These are phyloP conservation scores for Sitodiplosis mosellana DNA, from an alignment of 1,140 invertebrate genomes.

Conservation along the genomic window DNA sequence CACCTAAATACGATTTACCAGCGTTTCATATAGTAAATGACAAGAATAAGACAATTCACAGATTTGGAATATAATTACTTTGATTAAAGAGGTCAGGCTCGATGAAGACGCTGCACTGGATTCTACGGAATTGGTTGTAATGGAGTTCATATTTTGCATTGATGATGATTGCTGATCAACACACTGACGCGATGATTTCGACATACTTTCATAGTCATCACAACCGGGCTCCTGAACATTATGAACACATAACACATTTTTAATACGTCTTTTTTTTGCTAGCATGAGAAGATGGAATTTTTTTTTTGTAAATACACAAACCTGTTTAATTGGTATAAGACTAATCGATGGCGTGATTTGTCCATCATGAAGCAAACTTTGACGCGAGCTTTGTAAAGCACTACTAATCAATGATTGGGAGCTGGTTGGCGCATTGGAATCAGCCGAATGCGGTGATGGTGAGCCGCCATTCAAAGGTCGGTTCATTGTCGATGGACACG, in stretches of 20 bases:
- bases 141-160: not conserved
- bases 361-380: slow-evolving; percentile 17
- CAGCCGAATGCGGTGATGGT: slow-evolving; percentile 57
- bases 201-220: slow-evolving; percentile 12
- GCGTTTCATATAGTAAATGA: not conserved
- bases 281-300: not conserved
- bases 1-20: slow-evolving; percentile 37
- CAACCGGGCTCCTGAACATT: slow-evolving; percentile 22
- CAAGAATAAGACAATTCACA: not conserved
- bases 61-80: slow-evolving; percentile 12
- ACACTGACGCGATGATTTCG: not conserved
- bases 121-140: not conserved
- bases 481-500: slow-evolving; percentile 12
- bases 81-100: slow-evolving; percentile 23
- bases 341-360: slow-evolving; percentile 66
- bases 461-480: slow-evolving; percentile 28
- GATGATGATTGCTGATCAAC: slow-evolving; percentile 1
- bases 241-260: not conserved
- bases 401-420: slow-evolving; percentile 29
- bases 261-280: no score
- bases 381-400: slow-evolving; percentile 10
- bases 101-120: slow-evolving; percentile 13
- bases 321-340: slow-evolving; percentile 72
- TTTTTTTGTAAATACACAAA: no score
- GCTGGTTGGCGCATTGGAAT: slow-evolving; percentile 49